Evolutionary conservation across 2,888 invertebrate genomes (phyloP).

Genomic region (Notodonta ziczac): DNA sequence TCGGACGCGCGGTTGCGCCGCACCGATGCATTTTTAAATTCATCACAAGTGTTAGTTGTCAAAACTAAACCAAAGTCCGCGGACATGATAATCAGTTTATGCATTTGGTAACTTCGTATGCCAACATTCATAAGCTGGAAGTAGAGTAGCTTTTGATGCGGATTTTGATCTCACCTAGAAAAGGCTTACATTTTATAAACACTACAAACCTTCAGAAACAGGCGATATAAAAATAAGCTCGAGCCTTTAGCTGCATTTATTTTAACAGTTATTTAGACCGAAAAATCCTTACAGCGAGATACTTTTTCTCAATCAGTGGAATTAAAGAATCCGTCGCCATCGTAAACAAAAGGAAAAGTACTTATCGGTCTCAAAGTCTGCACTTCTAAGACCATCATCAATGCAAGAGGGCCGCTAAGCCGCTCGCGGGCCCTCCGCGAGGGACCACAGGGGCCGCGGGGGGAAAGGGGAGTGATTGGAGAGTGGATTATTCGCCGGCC

Average conservation of each 20-base stretch:
- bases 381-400: conserved; percentile 1
- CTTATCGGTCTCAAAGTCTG: background rate
- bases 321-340: background rate
- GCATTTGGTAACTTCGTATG: no score
- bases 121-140: no score
- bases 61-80: background rate
- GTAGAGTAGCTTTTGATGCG: no score
- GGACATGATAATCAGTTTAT: background rate
- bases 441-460: background rate
- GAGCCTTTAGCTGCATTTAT: no score
- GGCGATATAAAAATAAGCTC: no score
- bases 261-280: no score
- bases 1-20: background rate
- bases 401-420: background rate
- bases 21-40: conserved; percentile 2
- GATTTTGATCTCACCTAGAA: no score
- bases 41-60: background rate
- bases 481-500: conserved; percentile 26
- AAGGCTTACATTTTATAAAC: no score
- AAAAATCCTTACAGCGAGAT: no score
- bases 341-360: background rate
- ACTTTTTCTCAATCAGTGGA: background rate
- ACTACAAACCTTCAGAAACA: no score
- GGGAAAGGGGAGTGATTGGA: conserved; percentile 8
- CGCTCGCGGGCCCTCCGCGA: background rate